A percentile compares a stretch with the other conserved stretches of the same genome.
Evolutionary conservation across 2,113 vertebrate genomes (phyloP).

Genomic region (Pedionomus torquatus): DNA sequence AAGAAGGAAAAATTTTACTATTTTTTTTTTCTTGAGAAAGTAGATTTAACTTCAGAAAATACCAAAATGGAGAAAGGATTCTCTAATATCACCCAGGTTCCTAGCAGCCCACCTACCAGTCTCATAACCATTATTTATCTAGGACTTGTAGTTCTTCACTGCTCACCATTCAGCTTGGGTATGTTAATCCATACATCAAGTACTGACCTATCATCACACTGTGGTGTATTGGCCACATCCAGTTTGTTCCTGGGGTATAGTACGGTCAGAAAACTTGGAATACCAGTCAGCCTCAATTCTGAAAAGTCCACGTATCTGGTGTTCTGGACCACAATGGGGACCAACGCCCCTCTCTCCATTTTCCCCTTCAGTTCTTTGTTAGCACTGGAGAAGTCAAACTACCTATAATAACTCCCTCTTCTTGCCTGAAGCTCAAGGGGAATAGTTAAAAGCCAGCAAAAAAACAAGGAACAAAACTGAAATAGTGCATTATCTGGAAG

Average conservation of each 20-base stretch:
- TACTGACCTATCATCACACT: neutral
- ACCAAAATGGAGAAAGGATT: neutral
- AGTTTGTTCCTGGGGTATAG: neutral
- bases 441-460: neutral
- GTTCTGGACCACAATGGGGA: neutral
- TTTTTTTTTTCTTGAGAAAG: neutral
- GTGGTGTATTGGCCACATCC: neutral
- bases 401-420: neutral
- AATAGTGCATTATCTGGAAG: neutral
- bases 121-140: neutral
- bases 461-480: neutral
- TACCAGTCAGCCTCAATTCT: neutral
- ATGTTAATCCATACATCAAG: neutral
- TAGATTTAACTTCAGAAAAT: neutral
- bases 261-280: neutral
- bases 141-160: neutral
- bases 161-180: neutral
- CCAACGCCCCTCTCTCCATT: neutral
- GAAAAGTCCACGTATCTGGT: neutral
- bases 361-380: neutral
- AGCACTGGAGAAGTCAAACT: neutral
- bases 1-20: neutral
- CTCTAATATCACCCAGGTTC: neutral
- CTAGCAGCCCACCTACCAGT: rapidly evolving
- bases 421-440: neutral